Percentiles rank a stretch among this genome's conserved stretches.
These are phyloP conservation scores for Podocnemis expansa DNA, from an alignment of 2,113 vertebrate species.

Conservation along the genomic window DNA sequence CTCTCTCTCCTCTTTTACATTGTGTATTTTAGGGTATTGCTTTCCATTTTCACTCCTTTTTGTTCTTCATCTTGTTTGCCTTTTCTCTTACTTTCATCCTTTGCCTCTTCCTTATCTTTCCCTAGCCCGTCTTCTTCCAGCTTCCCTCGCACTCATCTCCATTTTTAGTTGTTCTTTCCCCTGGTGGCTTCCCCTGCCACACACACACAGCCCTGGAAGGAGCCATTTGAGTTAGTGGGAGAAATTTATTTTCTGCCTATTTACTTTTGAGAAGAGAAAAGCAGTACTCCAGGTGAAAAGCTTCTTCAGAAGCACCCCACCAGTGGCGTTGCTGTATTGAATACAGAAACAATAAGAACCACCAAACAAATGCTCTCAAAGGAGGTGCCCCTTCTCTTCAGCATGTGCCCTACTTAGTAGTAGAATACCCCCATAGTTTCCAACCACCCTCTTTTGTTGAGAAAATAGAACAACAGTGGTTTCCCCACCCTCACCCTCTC, in stretches of 20 bases:
- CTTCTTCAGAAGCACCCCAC: not conserved
- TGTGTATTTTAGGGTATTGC: no score
- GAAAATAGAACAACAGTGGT: not conserved
- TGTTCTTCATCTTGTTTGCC: no score
- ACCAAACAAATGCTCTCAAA: not conserved
- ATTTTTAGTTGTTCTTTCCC: no score
- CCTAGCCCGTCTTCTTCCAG: no score
- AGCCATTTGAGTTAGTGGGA: not conserved
- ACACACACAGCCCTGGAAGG: not conserved
- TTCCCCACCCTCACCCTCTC: not conserved
- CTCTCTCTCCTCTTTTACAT: no score
- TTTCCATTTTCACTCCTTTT: no score
- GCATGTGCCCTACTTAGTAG: not conserved
- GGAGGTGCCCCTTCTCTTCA: not conserved
- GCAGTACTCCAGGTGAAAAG: not conserved
- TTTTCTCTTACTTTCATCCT: no score
- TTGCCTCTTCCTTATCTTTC: no score
- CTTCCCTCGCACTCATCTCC: no score
- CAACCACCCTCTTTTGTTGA: not conserved
- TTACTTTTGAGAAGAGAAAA: not conserved
- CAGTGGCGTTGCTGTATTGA: not conserved
- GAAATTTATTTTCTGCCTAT: not conserved
- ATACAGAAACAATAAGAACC: not conserved
- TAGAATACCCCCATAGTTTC: not conserved
- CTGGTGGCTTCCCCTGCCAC: no score